These are phyloP conservation scores for Pitangus sulphuratus DNA, from an alignment of 2,797 vertebrate genomes.

Conservation along the genomic window DNA sequence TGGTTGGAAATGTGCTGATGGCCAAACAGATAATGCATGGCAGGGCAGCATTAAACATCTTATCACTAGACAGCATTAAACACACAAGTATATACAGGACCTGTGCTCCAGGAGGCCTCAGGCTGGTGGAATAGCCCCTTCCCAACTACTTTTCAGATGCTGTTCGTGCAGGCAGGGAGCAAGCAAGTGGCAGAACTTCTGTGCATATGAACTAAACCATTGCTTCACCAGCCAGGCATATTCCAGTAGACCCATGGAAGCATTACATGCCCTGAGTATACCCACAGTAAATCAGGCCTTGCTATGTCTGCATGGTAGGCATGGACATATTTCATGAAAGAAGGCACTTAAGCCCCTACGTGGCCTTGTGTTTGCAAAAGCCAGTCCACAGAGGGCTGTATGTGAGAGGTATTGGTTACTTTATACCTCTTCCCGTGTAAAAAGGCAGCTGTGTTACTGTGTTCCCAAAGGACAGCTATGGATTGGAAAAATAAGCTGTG, in stretches of 20 bases:
- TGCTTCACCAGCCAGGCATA: background rate
- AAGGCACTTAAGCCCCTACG: background rate
- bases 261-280: background rate
- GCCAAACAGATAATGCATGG: background rate
- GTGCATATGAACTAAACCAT: background rate
- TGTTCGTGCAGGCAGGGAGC: background rate
- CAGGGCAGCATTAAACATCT: background rate
- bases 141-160: background rate
- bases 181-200: background rate
- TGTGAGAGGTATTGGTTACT: background rate
- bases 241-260: background rate
- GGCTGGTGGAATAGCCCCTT: background rate
- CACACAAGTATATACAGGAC: background rate
- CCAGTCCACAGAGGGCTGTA: background rate
- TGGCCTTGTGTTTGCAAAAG: background rate
- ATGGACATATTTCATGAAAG: background rate
- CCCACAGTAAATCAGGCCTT: background rate
- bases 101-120: background rate
- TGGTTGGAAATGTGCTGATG: background rate
- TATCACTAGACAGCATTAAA: background rate
- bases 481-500: constrained; percentile 22
- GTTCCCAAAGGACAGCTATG: background rate
- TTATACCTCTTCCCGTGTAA: background rate
- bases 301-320: background rate
- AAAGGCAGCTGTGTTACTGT: background rate